Evolutionary conservation across 30 jellyfish, hydroid and myxozoan species (phyloP).

Genomic region (Hydra vulgaris): DNA sequence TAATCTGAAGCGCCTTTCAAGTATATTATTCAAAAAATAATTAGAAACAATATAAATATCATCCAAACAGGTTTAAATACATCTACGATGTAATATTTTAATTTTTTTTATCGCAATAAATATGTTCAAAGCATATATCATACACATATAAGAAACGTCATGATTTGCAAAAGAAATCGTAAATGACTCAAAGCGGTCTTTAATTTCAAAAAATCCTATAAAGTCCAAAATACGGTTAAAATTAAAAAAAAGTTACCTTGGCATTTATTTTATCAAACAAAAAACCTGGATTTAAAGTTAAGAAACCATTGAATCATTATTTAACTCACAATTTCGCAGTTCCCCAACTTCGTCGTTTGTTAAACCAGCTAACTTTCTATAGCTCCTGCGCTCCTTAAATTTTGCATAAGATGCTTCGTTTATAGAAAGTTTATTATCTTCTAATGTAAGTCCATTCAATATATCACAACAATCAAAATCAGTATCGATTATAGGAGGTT

Average conservation of each 20-base stretch:
- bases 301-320: background rate
- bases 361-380: background rate
- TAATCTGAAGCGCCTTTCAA: background rate
- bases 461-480: background rate
- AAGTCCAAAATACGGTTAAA: background rate
- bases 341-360: background rate
- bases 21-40: background rate
- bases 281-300: background rate
- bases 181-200: background rate
- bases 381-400: slow-evolving; percentile 2
- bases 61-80: background rate
- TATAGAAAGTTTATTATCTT: background rate
- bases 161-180: background rate
- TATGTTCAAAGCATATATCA: background rate
- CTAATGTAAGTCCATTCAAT: background rate
- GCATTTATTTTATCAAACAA: too few species aligned
- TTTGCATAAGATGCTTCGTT: slow-evolving; percentile 2
- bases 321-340: background rate
- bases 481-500: too few species aligned
- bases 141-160: background rate
- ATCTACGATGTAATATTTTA: background rate
- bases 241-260: background rate
- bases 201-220: background rate
- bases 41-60: background rate
- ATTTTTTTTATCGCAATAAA: background rate